Conservation (phyloP, 2,113 vertebrate genomes). For the Gymnorhina tibicen region DNA sequence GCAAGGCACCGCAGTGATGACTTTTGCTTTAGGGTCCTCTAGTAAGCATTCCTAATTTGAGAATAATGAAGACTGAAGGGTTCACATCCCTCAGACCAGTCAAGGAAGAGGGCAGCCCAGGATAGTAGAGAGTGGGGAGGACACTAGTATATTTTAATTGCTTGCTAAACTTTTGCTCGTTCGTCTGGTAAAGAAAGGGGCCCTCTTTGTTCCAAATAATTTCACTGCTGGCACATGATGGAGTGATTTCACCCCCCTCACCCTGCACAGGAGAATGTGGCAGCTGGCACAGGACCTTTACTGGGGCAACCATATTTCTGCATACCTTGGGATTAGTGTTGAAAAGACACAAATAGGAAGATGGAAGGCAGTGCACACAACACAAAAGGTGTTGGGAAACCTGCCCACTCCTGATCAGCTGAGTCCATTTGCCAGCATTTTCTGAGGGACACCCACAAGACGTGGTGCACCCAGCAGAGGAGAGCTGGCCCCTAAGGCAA, state of each 20-base stretch:
- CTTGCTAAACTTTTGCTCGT: neutral
- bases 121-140: neutral
- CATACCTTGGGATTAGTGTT: neutral
- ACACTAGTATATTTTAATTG: neutral
- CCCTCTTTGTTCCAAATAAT: neutral
- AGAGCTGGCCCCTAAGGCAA: neutral
- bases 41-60: slow-evolving; percentile 8
- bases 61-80: neutral
- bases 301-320: neutral
- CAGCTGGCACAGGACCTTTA: neutral
- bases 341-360: neutral
- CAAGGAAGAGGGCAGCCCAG: neutral
- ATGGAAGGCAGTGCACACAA: neutral
- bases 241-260: neutral
- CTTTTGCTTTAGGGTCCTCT: neutral
- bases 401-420: rapidly evolving
- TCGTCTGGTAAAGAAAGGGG: neutral
- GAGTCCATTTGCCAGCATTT: neutral
- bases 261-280: neutral
- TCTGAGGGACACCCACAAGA: neutral
- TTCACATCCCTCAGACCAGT: neutral
- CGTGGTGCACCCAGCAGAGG: neutral
- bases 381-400: neutral
- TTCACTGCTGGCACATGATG: neutral
- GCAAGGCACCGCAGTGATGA: neutral